Conservation (phyloP, 2,888 invertebrate species). For the Epinotia ramella region DNA sequence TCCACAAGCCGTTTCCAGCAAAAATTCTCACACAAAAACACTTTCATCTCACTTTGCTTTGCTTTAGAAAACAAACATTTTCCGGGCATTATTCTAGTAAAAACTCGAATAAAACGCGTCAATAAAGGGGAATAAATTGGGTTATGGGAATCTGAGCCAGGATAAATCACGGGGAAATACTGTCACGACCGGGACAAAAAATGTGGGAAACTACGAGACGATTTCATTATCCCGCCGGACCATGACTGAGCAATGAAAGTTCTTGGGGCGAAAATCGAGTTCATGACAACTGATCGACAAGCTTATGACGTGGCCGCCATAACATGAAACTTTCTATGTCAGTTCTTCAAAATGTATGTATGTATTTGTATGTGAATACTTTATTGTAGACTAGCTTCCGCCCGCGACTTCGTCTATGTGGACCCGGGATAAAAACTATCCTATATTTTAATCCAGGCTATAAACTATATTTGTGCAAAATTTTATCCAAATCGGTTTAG, state of each 20-base stretch:
- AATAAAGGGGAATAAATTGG: constrained; percentile 71
- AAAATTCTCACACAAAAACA: constrained; percentile 8
- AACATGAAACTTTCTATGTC: too few relatives aligned
- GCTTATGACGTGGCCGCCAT: too few relatives aligned
- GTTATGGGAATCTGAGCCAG: constrained; percentile 78
- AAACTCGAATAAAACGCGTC: constrained; percentile 61
- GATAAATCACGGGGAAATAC: constrained; percentile 80
- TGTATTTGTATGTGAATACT: too few relatives aligned
- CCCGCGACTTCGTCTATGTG: too few relatives aligned
- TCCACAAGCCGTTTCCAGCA: neutral
- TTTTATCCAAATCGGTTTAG: too few relatives aligned
- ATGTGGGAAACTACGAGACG: constrained; percentile 71
- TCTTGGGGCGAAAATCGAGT: constrained; percentile 49
- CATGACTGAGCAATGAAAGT: constrained; percentile 67
- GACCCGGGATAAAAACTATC: too few relatives aligned
- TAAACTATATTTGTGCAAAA: too few relatives aligned
- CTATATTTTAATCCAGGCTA: too few relatives aligned
- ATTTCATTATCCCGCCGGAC: constrained; percentile 71
- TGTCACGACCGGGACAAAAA: constrained; percentile 79
- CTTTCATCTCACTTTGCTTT: neutral
- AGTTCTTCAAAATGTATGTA: too few relatives aligned
- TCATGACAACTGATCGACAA: too few relatives aligned
- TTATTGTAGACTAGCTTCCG: too few relatives aligned
- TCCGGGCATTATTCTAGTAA: constrained; percentile 52
- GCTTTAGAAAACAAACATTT: constrained; percentile 43